Percentiles rank a stretch among this genome's conserved stretches.
phyloP scores from a whole-genome alignment of 2,113 vertebrate species.

The Microtus montanus region DNA sequence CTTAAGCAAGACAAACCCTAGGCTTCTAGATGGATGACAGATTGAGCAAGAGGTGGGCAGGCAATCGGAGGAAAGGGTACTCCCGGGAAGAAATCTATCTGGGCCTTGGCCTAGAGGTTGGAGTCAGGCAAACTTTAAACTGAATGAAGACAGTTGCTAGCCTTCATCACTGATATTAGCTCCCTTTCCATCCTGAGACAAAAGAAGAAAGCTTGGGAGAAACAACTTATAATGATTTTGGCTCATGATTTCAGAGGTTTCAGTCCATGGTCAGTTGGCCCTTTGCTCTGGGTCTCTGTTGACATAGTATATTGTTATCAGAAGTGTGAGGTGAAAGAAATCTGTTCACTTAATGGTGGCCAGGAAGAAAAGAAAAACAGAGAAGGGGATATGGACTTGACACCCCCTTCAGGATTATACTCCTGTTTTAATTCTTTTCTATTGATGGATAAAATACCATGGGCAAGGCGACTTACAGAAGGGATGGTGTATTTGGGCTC shows the following conservation, averaged over 20 bases:
- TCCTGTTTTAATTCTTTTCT: neutral
- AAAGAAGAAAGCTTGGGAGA: neutral
- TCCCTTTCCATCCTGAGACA: neutral
- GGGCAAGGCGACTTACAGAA: neutral
- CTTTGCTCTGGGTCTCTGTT: neutral
- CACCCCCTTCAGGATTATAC: neutral
- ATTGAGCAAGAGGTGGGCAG: neutral
- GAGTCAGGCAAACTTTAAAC: too few species aligned
- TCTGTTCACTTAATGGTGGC: neutral
- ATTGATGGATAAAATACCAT: neutral
- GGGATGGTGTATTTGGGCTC: neutral
- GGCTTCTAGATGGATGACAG: conserved; percentile 9
- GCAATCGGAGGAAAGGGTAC: neutral
- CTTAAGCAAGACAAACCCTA: conserved; percentile 16
- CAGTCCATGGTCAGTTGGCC: too few species aligned
- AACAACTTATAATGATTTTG: neutral
- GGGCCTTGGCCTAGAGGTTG: neutral
- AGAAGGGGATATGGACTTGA: too few species aligned
- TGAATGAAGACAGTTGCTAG: neutral
- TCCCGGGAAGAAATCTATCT: neutral
- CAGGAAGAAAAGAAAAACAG: neutral
- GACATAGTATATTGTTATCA: too few species aligned
- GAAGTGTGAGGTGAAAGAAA: neutral
- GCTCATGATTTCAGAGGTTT: neutral
- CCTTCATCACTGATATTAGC: neutral